phyloP scores from a whole-genome alignment of 1,140 invertebrate genomes.

The Nixonia krombeini region DNA sequence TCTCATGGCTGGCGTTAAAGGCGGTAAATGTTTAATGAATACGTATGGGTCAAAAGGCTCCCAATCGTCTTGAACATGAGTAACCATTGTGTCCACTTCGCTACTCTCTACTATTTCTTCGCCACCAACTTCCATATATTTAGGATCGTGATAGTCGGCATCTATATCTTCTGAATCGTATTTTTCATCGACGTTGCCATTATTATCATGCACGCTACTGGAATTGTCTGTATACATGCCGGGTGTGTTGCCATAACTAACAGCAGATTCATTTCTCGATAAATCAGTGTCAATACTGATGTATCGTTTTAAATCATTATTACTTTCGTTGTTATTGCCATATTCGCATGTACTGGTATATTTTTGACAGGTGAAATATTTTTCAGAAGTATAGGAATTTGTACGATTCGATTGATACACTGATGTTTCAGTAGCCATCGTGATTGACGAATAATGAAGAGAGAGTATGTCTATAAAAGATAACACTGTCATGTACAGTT shows the following conservation, averaged over 20 bases:
- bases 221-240: constrained; percentile 51
- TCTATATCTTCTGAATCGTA: constrained; percentile 59
- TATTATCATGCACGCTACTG: constrained; percentile 54
- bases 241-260: constrained; percentile 41
- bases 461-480: constrained; percentile 57
- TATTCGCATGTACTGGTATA: constrained; percentile 47
- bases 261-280: constrained; percentile 56
- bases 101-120: constrained; percentile 71
- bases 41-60: constrained; percentile 90
- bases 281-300: constrained; percentile 41
- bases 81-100: constrained; percentile 72
- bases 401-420: constrained; percentile 51
- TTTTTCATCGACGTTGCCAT: constrained; percentile 60
- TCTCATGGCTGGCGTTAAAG: constrained; percentile 88
- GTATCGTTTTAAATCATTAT: constrained; percentile 51
- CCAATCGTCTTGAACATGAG: constrained; percentile 79
- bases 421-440: constrained; percentile 63
- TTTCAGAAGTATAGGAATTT: constrained; percentile 48
- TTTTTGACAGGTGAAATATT: constrained; percentile 54
- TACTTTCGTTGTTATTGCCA: constrained; percentile 61
- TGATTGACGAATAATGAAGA: constrained; percentile 64
- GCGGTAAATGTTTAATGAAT: constrained; percentile 94
- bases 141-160: constrained; percentile 62
- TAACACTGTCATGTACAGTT: constrained; percentile 25
- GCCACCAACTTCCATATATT: constrained; percentile 67